Conservation (phyloP, 1,140 invertebrate genomes). For the Centruroides sculpturatus region DNA sequence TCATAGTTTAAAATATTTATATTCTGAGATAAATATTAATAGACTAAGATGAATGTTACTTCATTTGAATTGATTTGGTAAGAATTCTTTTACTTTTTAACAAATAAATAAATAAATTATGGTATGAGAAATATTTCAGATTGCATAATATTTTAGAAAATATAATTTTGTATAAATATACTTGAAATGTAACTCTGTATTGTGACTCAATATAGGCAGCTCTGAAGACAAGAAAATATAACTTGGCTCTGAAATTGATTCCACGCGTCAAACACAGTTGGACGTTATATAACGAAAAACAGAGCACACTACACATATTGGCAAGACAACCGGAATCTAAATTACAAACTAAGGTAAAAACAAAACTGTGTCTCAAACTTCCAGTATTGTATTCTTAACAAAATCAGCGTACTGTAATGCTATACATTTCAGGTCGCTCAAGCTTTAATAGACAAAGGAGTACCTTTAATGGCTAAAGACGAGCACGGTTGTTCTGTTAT, state of each 20-base stretch:
- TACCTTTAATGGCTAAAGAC: slow-evolving; percentile 24
- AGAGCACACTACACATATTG: slow-evolving; percentile 30
- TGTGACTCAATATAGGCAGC: slow-evolving; percentile 23
- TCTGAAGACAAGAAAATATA: slow-evolving; percentile 29
- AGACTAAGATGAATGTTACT: too few relatives aligned
- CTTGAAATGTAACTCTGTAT: too few relatives aligned
- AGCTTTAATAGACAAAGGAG: slow-evolving; percentile 23
- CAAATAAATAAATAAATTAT: too few relatives aligned
- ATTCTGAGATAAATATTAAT: too few relatives aligned
- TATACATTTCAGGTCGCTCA: slow-evolving; percentile 24
- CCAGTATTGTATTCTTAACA: not conserved
- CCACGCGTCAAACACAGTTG: slow-evolving; percentile 19
- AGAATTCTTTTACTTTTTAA: too few relatives aligned
- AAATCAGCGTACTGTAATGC: not conserved
- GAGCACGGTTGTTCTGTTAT: slow-evolving; percentile 30
- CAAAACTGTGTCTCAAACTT: not conserved
- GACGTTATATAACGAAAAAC: slow-evolving; percentile 16
- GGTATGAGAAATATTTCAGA: too few relatives aligned
- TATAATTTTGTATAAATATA: too few relatives aligned
- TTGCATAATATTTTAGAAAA: too few relatives aligned
- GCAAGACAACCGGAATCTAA: slow-evolving; percentile 18
- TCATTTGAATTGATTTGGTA: too few relatives aligned
- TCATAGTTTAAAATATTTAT: too few relatives aligned
- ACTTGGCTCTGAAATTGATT: slow-evolving; percentile 31
- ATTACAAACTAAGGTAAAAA: slow-evolving; percentile 24